Evolutionary conservation across 2,113 vertebrate species (phyloP).

Genomic region (Calonectris borealis): DNA sequence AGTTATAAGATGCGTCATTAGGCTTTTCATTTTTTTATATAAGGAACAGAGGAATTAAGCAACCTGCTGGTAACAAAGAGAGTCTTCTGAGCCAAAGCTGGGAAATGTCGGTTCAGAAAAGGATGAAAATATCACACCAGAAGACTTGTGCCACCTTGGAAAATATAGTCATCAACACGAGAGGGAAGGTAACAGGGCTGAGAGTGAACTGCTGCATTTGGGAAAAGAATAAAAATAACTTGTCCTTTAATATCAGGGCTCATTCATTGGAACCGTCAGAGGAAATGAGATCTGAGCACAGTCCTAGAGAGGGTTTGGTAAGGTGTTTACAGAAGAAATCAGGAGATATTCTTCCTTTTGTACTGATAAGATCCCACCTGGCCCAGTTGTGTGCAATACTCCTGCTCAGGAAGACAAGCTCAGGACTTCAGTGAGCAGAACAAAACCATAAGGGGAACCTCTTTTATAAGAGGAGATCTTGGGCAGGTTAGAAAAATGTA

Average conservation of each 20-base stretch:
- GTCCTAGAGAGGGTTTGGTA: background rate
- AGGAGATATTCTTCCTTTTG: background rate
- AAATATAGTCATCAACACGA: background rate
- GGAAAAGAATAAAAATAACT: background rate
- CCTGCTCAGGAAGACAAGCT: background rate
- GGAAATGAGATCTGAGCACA: background rate
- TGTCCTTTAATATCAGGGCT: background rate
- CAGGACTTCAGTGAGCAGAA: background rate
- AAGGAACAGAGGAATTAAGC: background rate
- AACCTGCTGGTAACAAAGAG: background rate
- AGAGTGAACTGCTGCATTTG: background rate
- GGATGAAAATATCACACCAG: background rate
- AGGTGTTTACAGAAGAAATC: background rate
- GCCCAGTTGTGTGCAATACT: background rate
- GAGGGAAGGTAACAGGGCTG: background rate
- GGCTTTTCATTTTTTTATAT: background rate
- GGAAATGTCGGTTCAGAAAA: background rate
- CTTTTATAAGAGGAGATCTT: background rate
- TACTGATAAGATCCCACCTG: background rate
- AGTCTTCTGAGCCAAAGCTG: background rate
- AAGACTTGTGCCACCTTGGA: background rate
- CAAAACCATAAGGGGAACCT: background rate
- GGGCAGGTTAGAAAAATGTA: background rate
- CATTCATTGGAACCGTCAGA: background rate
- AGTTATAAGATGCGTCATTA: background rate